These are phyloP conservation scores for Agrypnia vestita DNA, from an alignment of 1,140 invertebrate genomes.

Conservation along the genomic window DNA sequence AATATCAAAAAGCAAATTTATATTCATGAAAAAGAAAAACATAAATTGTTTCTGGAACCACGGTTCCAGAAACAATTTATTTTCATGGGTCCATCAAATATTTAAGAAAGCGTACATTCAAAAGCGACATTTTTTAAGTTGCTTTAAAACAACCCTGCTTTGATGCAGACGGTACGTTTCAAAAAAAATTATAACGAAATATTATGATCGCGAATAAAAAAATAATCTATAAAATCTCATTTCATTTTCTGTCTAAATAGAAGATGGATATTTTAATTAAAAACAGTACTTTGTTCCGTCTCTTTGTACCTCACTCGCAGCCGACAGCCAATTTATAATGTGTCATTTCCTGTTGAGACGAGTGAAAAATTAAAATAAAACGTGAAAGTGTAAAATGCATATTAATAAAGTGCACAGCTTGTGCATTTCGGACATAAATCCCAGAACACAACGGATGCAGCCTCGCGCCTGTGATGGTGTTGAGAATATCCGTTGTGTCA, in stretches of 20 bases:
- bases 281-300: neutral
- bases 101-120: no score
- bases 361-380: neutral
- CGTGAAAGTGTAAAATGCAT: neutral
- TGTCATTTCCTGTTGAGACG: neutral
- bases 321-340: conserved; percentile 13
- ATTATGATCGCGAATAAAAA: no score
- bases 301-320: neutral
- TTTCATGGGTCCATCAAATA: no score
- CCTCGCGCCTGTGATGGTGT: neutral
- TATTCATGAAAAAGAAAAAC: no score
- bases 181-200: no score
- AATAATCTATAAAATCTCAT: neutral
- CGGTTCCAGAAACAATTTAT: no score
- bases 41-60: no score
- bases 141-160: no score
- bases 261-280: conserved; percentile 8
- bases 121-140: no score
- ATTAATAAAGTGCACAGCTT: conserved; percentile 1
- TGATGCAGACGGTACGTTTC: no score
- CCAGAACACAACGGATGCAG: neutral
- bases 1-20: no score
- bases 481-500: neutral
- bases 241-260: neutral
- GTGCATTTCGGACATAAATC: conserved; percentile 2